A percentile compares a stretch with the other conserved stretches of the same genome.
These are phyloP conservation scores for Agrotis segetum DNA, from an alignment of 2,888 invertebrate species.

Conservation along the genomic window DNA sequence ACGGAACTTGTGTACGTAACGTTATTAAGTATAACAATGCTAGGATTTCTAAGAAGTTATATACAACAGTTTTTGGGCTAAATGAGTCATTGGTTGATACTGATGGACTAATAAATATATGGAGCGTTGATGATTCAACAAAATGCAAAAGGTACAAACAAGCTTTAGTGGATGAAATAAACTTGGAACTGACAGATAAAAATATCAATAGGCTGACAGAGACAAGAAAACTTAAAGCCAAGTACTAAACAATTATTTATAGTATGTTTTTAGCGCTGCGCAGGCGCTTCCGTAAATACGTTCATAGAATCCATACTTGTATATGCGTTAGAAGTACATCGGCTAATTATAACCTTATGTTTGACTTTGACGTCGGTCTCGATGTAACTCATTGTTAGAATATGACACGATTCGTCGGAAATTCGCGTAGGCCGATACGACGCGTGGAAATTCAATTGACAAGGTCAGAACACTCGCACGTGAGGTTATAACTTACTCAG, in stretches of 20 bases:
- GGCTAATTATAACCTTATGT: conserved; percentile 69
- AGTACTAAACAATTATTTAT: conserved; percentile 62
- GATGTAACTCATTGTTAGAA: conserved; percentile 70
- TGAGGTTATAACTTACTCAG: conserved; percentile 51
- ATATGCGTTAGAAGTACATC: conserved; percentile 59
- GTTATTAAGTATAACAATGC: conserved; percentile 48
- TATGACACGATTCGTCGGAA: conserved; percentile 73
- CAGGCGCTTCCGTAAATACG: conserved; percentile 66
- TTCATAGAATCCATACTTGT: conserved; percentile 60
- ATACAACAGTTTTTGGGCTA: conserved; percentile 33
- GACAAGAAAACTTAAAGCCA: conserved; percentile 57
- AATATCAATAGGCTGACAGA: conserved; percentile 43
- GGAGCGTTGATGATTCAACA: background rate
- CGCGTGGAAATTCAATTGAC: conserved; percentile 72
- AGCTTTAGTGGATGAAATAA: conserved; percentile 28
- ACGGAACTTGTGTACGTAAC: conserved; percentile 54
- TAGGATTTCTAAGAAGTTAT: conserved; percentile 45
- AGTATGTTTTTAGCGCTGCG: conserved; percentile 62
- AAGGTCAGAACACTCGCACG: conserved; percentile 65
- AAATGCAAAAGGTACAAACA: background rate
- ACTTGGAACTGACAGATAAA: conserved; percentile 22
- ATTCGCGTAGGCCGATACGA: conserved; percentile 73
- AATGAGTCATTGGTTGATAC: conserved; percentile 27
- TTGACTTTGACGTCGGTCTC: conserved; percentile 67
- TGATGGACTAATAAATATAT: background rate